Evolutionary conservation across 2,113 vertebrate species (phyloP).

Genomic region (Heloderma charlesbogerti): DNA sequence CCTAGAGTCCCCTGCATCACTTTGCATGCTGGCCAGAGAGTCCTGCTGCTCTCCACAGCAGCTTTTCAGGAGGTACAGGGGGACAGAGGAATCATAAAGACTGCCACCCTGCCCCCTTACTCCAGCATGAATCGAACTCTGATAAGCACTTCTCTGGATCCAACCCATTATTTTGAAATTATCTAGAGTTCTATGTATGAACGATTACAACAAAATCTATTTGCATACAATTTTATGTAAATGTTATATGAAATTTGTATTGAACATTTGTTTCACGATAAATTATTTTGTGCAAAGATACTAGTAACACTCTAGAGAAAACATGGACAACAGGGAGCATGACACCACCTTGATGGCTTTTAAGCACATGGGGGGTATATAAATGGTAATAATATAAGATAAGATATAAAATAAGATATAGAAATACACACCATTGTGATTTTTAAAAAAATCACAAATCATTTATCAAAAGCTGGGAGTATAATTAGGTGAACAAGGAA

Average conservation of each 20-base stretch:
- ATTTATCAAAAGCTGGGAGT: background rate
- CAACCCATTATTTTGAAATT: background rate
- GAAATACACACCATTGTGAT: background rate
- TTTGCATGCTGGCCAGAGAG: too few relatives aligned
- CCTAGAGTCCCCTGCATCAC: too few relatives aligned
- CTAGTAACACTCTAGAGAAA: background rate
- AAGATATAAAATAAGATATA: background rate
- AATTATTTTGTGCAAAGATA: background rate
- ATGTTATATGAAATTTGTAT: background rate
- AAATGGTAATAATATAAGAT: too few relatives aligned
- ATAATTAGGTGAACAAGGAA: background rate
- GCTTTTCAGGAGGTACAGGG: too few relatives aligned
- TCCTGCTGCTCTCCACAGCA: too few relatives aligned
- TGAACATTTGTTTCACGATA: background rate
- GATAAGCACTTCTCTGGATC: background rate
- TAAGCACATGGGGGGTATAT: too few relatives aligned
- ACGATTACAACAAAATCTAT: too few relatives aligned
- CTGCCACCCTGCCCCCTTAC: too few relatives aligned
- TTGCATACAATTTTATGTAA: constrained; percentile 21
- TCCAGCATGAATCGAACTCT: too few relatives aligned
- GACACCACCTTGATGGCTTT: background rate
- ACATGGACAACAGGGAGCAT: background rate
- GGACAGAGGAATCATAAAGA: too few relatives aligned
- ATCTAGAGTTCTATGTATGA: background rate
- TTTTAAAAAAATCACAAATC: background rate